phyloP scores from a whole-genome alignment of 2,888 invertebrate genomes.

The Dysmachus trigonus region DNA sequence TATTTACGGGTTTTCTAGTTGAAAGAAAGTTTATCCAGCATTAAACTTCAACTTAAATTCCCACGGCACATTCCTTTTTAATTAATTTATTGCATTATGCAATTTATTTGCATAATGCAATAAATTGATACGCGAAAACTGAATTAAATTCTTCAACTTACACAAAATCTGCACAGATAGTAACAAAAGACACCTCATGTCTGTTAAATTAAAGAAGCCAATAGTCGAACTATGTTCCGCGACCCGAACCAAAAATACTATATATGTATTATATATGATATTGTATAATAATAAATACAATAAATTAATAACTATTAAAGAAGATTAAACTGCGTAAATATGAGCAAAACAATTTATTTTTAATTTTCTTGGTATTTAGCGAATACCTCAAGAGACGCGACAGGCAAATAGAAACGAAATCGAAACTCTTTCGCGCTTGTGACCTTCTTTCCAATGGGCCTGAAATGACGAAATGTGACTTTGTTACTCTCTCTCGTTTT shows the following conservation, averaged over 20 bases:
- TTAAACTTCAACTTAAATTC: neutral
- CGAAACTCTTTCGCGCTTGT: constrained; percentile 43
- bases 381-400: neutral
- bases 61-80: neutral
- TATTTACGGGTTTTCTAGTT: neutral
- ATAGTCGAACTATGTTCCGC: neutral
- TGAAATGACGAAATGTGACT: neutral
- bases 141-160: neutral
- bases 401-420: constrained; percentile 42
- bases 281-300: too few relatives aligned
- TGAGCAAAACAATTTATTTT: neutral
- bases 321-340: neutral
- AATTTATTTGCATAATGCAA: neutral
- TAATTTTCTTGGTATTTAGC: neutral
- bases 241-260: neutral
- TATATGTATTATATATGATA: neutral
- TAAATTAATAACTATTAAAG: neutral
- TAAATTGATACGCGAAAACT: neutral
- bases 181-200: neutral
- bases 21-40: neutral
- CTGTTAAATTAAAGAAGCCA: neutral
- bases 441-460: constrained; percentile 38
- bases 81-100: neutral
- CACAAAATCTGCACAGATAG: neutral
- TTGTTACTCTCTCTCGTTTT: neutral